Evolutionary conservation across 2,888 invertebrate genomes (phyloP).

Genomic region (Napeogenes inachia): DNA sequence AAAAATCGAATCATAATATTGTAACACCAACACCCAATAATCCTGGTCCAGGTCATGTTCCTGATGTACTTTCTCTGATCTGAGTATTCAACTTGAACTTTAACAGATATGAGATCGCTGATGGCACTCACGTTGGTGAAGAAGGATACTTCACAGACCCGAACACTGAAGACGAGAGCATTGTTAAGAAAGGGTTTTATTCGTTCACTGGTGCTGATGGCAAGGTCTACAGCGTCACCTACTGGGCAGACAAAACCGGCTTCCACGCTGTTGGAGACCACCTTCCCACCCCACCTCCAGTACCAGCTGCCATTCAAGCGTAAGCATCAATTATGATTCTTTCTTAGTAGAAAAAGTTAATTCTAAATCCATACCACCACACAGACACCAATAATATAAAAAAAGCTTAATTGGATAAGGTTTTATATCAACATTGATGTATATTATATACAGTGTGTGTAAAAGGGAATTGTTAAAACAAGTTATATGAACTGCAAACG

Average conservation of each 20-base stretch:
- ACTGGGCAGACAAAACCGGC: conserved; percentile 69
- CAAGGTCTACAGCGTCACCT: conserved; percentile 64
- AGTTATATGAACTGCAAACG: conserved; percentile 3
- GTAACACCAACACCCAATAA: too few relatives aligned
- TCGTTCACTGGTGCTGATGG: conserved; percentile 63
- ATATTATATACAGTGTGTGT: too few relatives aligned
- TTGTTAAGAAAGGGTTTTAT: conserved; percentile 73
- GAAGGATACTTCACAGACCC: conserved; percentile 62
- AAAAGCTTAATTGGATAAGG: not conserved
- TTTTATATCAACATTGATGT: too few relatives aligned
- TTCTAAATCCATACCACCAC: not conserved
- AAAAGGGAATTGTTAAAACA: not conserved
- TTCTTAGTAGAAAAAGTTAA: not conserved
- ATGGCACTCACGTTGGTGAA: conserved; percentile 68
- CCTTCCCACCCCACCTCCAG: conserved; percentile 62
- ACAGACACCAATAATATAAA: not conserved
- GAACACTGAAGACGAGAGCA: conserved; percentile 53
- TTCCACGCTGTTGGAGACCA: conserved; percentile 70
- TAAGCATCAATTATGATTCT: conserved; percentile 43
- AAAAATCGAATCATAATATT: too few relatives aligned
- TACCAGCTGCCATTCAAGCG: conserved; percentile 61
- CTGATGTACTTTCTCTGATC: too few relatives aligned
- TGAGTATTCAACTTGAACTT: not conserved
- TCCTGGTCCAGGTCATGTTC: too few relatives aligned
- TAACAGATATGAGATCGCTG: conserved; percentile 61